Evolutionary conservation across 2,888 invertebrate species (phyloP).

Genomic region (Andrena bucephala): DNA sequence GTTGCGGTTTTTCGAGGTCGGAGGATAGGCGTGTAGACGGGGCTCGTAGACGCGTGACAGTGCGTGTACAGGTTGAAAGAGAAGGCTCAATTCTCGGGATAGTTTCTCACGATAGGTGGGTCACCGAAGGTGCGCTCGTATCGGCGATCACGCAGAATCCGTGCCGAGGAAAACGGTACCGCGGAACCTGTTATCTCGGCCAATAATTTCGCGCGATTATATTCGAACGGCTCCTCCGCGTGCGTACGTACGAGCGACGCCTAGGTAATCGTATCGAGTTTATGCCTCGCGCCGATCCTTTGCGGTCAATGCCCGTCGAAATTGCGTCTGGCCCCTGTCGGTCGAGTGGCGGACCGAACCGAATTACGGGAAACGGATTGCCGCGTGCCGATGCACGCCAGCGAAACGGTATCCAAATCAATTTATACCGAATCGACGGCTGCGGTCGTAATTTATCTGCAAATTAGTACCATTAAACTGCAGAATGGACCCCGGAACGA

Average conservation of each 20-base stretch:
- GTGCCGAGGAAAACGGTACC: constrained; percentile 60
- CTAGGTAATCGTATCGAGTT: constrained; percentile 21
- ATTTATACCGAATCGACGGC: not conserved
- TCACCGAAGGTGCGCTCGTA: constrained; percentile 60
- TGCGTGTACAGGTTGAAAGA: constrained; percentile 34
- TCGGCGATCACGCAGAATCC: constrained; percentile 61
- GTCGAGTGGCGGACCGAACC: not conserved
- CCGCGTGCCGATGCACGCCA: not conserved
- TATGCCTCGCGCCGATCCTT: constrained; percentile 22
- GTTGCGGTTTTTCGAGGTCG: constrained; percentile 40
- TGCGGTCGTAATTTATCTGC: not conserved
- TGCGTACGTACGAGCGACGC: constrained; percentile 4
- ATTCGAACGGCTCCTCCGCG: constrained; percentile 38
- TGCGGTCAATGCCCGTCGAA: not conserved
- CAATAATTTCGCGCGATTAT: constrained; percentile 53
- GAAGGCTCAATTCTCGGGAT: constrained; percentile 54
- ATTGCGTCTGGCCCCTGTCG: constrained; percentile 4
- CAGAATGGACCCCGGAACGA: not conserved
- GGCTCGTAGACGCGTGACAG: constrained; percentile 28
- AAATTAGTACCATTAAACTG: not conserved
- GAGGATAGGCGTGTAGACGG: constrained; percentile 26
- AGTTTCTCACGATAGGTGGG: constrained; percentile 71
- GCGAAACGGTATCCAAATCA: constrained; percentile 1
- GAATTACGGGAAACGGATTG: constrained; percentile 9
- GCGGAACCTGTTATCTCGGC: constrained; percentile 55